Conservation (phyloP, 2,888 invertebrate genomes). For the Nowickia ferox region DNA sequence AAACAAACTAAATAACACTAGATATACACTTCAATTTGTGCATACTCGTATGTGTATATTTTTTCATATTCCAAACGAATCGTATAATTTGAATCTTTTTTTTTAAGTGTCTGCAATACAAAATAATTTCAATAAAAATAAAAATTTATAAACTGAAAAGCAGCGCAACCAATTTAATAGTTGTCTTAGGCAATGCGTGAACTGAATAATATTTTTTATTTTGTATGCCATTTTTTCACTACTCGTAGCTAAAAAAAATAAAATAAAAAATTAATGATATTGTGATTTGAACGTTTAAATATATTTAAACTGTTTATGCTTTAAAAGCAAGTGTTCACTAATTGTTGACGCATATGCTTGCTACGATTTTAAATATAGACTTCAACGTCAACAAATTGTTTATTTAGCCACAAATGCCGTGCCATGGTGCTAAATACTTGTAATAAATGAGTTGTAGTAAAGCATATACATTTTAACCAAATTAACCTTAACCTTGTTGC, state of each 20-base stretch:
- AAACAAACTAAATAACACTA: conserved; percentile 58
- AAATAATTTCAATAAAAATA: conserved; percentile 1
- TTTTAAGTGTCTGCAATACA: conserved; percentile 38
- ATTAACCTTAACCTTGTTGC: conserved; percentile 70
- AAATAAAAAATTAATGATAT: conserved; percentile 16
- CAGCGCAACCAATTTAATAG: conserved; percentile 54
- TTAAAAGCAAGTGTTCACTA: conserved; percentile 55
- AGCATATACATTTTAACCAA: conserved; percentile 14
- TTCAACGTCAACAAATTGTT: conserved; percentile 34
- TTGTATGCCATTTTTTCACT: conserved; percentile 4
- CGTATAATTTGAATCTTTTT: conserved; percentile 54
- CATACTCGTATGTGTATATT: not conserved
- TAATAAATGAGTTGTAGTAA: not conserved
- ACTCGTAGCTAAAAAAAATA: not conserved
- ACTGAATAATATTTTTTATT: conserved; percentile 62
- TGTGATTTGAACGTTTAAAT: conserved; percentile 20
- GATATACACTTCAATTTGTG: conserved; percentile 19
- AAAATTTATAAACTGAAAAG: conserved; percentile 24
- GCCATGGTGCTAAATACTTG: conserved; percentile 15
- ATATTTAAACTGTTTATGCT: conserved; percentile 20
- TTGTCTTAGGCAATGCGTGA: conserved; percentile 69
- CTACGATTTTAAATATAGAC: conserved; percentile 52
- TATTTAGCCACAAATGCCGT: not conserved
- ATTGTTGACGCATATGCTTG: conserved; percentile 66
- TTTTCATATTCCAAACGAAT: not conserved